Conservation (phyloP, 2,113 vertebrate species). For the Sphyrna mokarran region DNA sequence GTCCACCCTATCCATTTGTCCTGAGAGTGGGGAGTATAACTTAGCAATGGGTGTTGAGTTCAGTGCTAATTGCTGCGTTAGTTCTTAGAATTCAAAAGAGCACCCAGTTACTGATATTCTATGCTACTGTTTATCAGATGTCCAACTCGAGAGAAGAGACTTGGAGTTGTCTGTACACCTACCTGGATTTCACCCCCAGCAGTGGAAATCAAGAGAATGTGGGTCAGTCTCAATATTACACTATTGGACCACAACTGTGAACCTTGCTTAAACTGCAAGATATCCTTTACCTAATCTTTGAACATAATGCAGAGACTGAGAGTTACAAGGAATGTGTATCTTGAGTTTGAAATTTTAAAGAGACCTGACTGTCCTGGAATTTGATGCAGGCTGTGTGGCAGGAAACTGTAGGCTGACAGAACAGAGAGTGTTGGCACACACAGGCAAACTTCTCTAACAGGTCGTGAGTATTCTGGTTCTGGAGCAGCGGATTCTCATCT, state of each 20-base stretch:
- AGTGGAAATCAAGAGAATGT: not conserved
- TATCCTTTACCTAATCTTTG: not conserved
- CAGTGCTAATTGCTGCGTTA: not conserved
- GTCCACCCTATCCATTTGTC: too few species aligned
- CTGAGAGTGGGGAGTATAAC: not conserved
- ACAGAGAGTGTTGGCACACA: not conserved
- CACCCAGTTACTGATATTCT: not conserved
- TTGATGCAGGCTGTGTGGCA: not conserved
- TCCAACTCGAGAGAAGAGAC: not conserved
- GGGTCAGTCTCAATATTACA: not conserved
- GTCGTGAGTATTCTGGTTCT: not conserved
- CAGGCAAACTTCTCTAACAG: not conserved
- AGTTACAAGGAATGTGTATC: not conserved
- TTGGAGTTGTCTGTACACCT: not conserved
- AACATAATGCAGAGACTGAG: not conserved
- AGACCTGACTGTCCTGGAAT: not conserved
- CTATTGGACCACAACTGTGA: not conserved
- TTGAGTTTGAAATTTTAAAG: not conserved
- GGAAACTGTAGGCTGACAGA: not conserved
- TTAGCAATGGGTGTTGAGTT: not conserved
- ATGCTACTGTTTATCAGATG: not conserved
- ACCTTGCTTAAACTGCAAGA: not conserved
- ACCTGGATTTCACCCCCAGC: not conserved
- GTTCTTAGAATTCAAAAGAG: not conserved
- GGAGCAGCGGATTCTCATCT: not conserved